These are phyloP conservation scores for Istiophorus platypterus DNA, from an alignment of 2,113 vertebrate genomes.

Conservation along the genomic window DNA sequence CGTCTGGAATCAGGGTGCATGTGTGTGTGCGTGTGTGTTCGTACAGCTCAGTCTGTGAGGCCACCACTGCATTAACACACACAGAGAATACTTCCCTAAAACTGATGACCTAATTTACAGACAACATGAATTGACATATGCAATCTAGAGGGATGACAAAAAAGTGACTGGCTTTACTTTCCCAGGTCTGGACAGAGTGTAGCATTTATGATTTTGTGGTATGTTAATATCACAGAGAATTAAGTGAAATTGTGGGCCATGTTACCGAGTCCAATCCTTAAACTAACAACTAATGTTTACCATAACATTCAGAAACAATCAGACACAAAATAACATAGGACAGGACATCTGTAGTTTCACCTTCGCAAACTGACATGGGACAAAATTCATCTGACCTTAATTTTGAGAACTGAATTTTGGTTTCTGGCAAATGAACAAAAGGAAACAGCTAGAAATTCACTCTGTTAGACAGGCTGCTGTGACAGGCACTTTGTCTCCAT, in stretches of 20 bases:
- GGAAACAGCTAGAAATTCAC: conserved; percentile 12
- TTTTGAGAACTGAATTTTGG: conserved; percentile 10
- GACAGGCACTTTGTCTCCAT: conserved; percentile 9
- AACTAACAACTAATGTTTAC: conserved; percentile 23
- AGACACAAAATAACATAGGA: neutral
- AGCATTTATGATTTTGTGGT: neutral
- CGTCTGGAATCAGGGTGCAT: neutral
- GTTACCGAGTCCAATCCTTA: neutral
- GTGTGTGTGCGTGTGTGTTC: too few species aligned
- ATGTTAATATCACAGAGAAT: neutral
- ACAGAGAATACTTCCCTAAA: neutral
- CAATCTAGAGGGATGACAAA: conserved; percentile 11
- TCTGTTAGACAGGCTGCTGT: neutral
- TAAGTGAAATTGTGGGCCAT: neutral
- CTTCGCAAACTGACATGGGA: conserved; percentile 4
- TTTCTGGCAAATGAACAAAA: conserved; percentile 24
- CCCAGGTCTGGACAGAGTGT: neutral
- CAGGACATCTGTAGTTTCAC: neutral
- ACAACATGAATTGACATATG: conserved; percentile 3
- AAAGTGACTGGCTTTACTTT: conserved; percentile 15
- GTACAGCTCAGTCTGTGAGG: neutral
- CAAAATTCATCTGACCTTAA: neutral
- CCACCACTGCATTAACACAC: conserved; percentile 2
- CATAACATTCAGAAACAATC: neutral
- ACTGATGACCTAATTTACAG: conserved; percentile 43